A percentile compares a stretch with the other conserved stretches of the same genome.
Evolutionary conservation across 2,797 vertebrate species (phyloP).

Genomic region (Phoebastria nigripes): DNA sequence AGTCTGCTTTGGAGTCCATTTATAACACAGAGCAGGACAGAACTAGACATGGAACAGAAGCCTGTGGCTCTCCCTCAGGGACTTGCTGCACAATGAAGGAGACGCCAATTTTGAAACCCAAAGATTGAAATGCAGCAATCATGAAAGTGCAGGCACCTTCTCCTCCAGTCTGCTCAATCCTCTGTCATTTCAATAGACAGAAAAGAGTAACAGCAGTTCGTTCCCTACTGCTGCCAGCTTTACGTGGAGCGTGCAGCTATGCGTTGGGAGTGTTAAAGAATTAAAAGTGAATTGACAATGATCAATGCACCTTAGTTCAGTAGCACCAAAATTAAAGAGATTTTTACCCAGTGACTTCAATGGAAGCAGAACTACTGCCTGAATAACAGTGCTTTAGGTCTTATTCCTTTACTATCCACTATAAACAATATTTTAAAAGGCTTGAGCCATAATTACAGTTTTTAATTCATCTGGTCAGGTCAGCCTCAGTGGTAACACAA

Average conservation of each 20-base stretch:
- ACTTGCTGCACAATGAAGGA: neutral
- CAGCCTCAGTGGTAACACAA: neutral
- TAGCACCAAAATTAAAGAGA: neutral
- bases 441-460: neutral
- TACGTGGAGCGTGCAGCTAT: neutral
- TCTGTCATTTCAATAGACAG: neutral
- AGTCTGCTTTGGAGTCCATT: conserved; percentile 13
- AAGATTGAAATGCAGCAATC: neutral
- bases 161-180: neutral
- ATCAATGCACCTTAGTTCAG: neutral
- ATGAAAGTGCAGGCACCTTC: neutral
- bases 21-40: neutral
- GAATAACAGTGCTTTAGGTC: neutral
- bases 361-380: neutral
- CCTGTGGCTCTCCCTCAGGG: neutral
- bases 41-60: neutral
- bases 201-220: neutral
- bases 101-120: neutral
- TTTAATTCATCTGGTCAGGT: neutral
- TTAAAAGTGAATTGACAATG: neutral
- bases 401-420: neutral
- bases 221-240: neutral
- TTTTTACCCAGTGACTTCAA: neutral
- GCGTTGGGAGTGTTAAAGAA: neutral
- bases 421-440: neutral